phyloP scores from a whole-genome alignment of 1,140 invertebrate genomes.

The Brachystomella parvula region DNA sequence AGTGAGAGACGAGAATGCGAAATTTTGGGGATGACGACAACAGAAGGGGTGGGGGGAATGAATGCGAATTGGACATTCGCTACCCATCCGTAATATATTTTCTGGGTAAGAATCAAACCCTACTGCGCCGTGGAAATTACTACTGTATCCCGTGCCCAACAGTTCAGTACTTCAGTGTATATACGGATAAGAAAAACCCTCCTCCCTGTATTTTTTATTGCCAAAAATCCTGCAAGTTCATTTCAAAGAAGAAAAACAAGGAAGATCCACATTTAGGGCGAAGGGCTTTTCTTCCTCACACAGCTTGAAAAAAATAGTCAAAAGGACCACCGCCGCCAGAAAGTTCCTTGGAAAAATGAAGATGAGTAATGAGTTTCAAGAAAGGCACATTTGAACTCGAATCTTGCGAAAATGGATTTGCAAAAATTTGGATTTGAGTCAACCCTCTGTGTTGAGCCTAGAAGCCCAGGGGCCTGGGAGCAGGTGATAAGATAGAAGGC shows the following conservation, averaged over 20 bases:
- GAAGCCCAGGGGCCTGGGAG: too few species aligned
- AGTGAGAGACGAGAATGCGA: background rate
- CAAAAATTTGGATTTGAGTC: too few species aligned
- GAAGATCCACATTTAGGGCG: too few species aligned
- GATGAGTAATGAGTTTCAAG: too few species aligned
- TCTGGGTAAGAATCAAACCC: background rate
- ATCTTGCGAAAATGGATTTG: too few species aligned
- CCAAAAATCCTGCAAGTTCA: background rate
- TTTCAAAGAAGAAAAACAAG: background rate
- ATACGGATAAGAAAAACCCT: background rate
- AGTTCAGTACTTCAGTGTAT: background rate
- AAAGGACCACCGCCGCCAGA: too few species aligned
- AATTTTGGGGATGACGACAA: slow-evolving; percentile 11
- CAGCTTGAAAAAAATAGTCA: too few species aligned
- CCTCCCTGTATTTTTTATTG: background rate
- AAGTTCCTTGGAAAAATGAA: too few species aligned
- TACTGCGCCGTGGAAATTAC: background rate
- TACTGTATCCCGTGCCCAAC: background rate
- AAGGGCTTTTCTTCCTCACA: too few species aligned
- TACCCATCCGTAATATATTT: background rate
- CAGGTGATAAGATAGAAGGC: too few species aligned
- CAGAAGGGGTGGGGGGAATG: background rate
- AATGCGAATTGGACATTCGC: slow-evolving; percentile 8
- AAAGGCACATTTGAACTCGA: too few species aligned
- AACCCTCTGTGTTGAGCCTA: too few species aligned